Evolutionary conservation across 2,888 invertebrate species (phyloP), one percentile per base, ranked within the genome.

Genomic region (Holacanthella duospinosa): DNA sequence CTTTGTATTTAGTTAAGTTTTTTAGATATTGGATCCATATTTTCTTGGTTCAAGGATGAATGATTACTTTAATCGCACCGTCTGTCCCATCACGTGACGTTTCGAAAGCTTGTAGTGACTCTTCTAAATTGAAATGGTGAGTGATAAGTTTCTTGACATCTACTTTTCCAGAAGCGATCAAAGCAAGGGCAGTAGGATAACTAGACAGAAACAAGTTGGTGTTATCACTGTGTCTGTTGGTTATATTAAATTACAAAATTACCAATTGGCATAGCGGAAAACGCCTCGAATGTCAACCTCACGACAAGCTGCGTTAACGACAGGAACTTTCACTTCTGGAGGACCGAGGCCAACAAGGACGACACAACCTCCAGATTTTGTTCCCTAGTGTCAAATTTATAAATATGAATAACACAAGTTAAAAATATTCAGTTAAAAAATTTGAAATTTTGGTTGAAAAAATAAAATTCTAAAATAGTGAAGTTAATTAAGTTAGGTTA

Each of bases 271-370:
- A 76, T 96, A 96, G 78, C 96, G 83, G 80, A 96, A 96, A 64
- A 93, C 86, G 67, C 96, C 96, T 66, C 87, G 82, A 69, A 97
- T 88, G 78, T 95, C 94, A 12, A 97, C 87, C 80, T 96, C 95
- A 61, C 91, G 79, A 0, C 85, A 80, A 29, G 89, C 81, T 1
- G 93, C 89, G 74, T 86, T 85, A 0, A 89, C 84, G 53, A 96
- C 79, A 1, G 95, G 94, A 65, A 96, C 75, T 67, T 84, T 87
- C 60, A 88, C 82, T 77, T 90, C 88, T 0, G 84, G 76, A 62
- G 85, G 82, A 43, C 94, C 93, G 82, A 91, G 84, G 12, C 96
- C 97, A 27, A 96, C 91, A 68, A 95, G 78, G 58, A 93, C 88
- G 3, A 87, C 85, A 61, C 83, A 83, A 48, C 97, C 96, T 19